Conservation (phyloP, 1,140 invertebrate genomes). For the Oedothorax gibbosus region DNA sequence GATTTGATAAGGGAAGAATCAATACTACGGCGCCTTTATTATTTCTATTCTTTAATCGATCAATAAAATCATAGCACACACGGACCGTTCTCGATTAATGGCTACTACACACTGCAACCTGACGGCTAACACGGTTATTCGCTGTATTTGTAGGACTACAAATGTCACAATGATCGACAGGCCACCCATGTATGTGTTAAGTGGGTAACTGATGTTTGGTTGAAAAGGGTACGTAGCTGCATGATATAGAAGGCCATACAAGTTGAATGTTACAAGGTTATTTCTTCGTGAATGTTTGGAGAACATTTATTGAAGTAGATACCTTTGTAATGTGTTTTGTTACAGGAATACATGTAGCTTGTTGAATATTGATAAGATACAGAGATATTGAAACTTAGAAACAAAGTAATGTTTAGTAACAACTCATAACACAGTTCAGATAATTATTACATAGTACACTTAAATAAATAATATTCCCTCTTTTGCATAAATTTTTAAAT, state of each 20-base stretch:
- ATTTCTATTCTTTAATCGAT: slow-evolving; percentile 19
- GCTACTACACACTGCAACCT: background rate
- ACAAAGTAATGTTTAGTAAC: background rate
- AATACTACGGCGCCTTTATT: slow-evolving; percentile 36
- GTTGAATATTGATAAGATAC: background rate
- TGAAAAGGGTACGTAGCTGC: too few relatives aligned
- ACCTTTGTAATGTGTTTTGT: background rate
- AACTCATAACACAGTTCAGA: too few relatives aligned
- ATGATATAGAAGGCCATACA: too few relatives aligned
- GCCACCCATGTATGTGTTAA: background rate
- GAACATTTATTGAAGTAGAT: too few relatives aligned
- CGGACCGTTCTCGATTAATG: slow-evolving; percentile 34
- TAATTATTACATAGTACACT: too few relatives aligned
- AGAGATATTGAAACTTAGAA: background rate
- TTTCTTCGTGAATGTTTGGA: too few relatives aligned
- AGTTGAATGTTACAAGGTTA: too few relatives aligned
- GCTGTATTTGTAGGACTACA: background rate
- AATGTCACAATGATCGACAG: background rate
- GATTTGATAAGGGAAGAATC: slow-evolving; percentile 17
- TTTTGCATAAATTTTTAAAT: too few relatives aligned
- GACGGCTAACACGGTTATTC: slow-evolving; percentile 35
- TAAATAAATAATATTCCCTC: too few relatives aligned
- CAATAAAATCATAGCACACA: slow-evolving; percentile 37
- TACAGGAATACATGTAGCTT: background rate
- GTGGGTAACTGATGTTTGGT: too few relatives aligned